Percentiles rank a stretch among this genome's conserved stretches.
These are phyloP conservation scores for Zootermopsis nevadensis DNA, from an alignment of 2,888 invertebrate species.

Conservation along the genomic window DNA sequence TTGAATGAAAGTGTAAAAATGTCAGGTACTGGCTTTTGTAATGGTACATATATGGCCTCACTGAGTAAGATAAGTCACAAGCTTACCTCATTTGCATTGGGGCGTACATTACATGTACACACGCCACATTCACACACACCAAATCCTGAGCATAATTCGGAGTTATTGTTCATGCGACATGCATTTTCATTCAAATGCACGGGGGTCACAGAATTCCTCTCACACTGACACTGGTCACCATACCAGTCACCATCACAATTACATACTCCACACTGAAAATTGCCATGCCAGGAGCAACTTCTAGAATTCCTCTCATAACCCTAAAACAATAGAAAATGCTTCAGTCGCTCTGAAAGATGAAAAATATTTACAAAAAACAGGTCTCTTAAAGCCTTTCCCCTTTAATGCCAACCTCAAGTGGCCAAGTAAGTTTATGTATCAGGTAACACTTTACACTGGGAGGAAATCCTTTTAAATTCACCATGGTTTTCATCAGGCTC, in stretches of 20 bases:
- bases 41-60: too few species aligned
- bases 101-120: slow-evolving; percentile 64
- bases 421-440: too few species aligned
- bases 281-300: slow-evolving; percentile 60
- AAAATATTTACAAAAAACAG: too few species aligned
- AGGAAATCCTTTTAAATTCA: too few species aligned
- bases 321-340: neutral
- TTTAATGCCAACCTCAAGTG: too few species aligned
- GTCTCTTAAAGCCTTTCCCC: too few species aligned
- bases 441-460: too few species aligned
- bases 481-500: too few species aligned
- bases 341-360: too few species aligned
- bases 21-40: too few species aligned
- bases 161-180: slow-evolving; percentile 52
- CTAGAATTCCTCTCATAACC: neutral
- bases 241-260: slow-evolving; percentile 65
- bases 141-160: slow-evolving; percentile 68
- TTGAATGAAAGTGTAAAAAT: too few species aligned
- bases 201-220: slow-evolving; percentile 55
- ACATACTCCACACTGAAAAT: slow-evolving; percentile 69
- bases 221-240: slow-evolving; percentile 74
- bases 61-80: too few species aligned
- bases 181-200: slow-evolving; percentile 40
- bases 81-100: slow-evolving; percentile 36
- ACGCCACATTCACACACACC: slow-evolving; percentile 75